Evolutionary conservation across 2,888 invertebrate genomes (phyloP), one percentile per base, ranked within the genome.

Genomic region (Netelia melanura): DNA sequence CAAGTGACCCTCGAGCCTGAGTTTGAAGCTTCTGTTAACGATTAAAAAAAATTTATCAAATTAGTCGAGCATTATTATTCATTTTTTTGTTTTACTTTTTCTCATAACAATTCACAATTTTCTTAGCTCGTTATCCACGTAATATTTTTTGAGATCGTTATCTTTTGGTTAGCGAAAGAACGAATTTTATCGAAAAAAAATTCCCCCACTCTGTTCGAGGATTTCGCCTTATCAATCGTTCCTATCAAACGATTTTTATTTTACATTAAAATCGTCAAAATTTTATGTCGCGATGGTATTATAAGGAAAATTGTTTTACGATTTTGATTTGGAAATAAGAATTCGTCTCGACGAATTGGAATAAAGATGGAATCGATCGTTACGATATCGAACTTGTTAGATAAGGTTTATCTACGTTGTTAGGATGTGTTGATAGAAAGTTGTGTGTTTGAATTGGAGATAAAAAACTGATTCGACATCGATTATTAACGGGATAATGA

Each of bases 1-100:
- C 2, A 74, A n/a, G 62, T 89, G 84, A 0, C 90, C 91, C 17
- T 88, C 68, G 0, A 91, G 71, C 61, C 68, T 87, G 6, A 91
- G 5, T 0, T 78, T 52, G 14, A 88, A 83, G 1, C 87, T 71
- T 5, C 91, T 91, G 76, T 5, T 11, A 78, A 54, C 30, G 75
- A 23, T 23, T 23, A 62, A 71, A 54, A 48, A 56, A 67, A 72
- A 25, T 58, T 17, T 17, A 30, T n/a, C 10, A 48, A 30, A 65
- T 71, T 38, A 52, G 0, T 30, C 30, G 6, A 0, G 0, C 30
- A 30, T 78, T 30, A n/a, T 21, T 23, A 17, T 61, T 58, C 30
- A 30, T 23, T 10, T 80, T 68, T 21, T 64, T 72, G 54, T 52
- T 21, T n/a, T 11, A 14, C 48, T 48, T 48, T 14, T 2, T 48